Evolutionary conservation across 2,797 vertebrate genomes (phyloP).

Genomic region (Craterocephalus amniculus): DNA sequence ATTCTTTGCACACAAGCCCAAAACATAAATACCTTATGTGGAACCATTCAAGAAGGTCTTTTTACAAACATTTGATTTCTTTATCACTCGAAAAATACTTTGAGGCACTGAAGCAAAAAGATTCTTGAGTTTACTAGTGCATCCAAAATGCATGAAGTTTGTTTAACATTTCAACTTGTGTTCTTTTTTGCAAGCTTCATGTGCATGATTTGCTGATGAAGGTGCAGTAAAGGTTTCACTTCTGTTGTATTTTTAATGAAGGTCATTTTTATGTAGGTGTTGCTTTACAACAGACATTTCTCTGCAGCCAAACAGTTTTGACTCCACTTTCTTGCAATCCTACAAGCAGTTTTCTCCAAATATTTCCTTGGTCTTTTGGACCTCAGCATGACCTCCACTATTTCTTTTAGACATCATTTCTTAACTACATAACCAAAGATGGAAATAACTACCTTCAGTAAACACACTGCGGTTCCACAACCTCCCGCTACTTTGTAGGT

Average conservation of each 20-base stretch:
- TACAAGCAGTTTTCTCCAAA: not conserved
- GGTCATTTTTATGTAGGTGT: not conserved
- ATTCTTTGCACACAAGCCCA: not conserved
- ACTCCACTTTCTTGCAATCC: not conserved
- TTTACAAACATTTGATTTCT: not conserved
- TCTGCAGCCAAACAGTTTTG: not conserved
- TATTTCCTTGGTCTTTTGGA: not conserved
- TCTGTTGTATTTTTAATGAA: not conserved
- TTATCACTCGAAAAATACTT: not conserved
- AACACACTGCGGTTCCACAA: no score
- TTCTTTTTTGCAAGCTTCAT: not conserved
- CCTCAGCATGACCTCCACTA: not conserved
- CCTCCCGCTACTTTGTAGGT: not conserved
- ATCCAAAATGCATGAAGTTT: not conserved
- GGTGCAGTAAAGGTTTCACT: not conserved
- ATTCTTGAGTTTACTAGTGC: not conserved
- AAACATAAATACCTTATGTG: not conserved
- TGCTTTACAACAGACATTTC: not conserved
- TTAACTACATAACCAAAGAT: not conserved
- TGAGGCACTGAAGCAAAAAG: not conserved
- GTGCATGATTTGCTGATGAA: not conserved
- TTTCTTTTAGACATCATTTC: not conserved
- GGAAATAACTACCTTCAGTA: not conserved
- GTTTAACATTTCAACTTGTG: not conserved
- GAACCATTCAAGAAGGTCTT: not conserved